These are phyloP conservation scores for Luidia sarsii DNA, from an alignment of 53 echinoderm and acorn worm species.

Conservation along the genomic window DNA sequence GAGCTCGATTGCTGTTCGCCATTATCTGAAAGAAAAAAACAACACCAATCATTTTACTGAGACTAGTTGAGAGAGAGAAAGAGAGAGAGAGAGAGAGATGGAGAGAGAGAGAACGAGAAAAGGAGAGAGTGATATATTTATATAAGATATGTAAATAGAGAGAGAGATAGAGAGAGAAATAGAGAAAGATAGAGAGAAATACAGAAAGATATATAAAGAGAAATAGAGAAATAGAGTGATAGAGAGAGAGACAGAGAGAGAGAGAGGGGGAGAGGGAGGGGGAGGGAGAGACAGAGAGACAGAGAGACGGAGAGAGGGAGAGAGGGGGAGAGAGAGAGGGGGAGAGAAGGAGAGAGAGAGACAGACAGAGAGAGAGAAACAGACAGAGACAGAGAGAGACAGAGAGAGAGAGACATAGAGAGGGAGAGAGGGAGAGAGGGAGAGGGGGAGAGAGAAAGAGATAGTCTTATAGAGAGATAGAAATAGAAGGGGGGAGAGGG, in stretches of 20 bases:
- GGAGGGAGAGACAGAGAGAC: constrained; percentile 12
- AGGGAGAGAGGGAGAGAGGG: neutral
- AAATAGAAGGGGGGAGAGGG: neutral
- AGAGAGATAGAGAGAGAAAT: neutral
- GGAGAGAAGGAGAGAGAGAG: neutral
- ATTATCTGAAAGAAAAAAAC: neutral
- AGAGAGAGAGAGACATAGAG: constrained; percentile 4
- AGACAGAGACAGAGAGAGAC: constrained; percentile 41
- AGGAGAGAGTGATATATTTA: too few relatives aligned
- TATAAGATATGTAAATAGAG: too few relatives aligned
- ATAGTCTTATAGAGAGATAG: neutral
- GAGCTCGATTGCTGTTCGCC: constrained; percentile 7
- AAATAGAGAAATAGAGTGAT: too few relatives aligned
- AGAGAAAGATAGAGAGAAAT: constrained; percentile 10
- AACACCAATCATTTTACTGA: neutral
- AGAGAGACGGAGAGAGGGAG: neutral
- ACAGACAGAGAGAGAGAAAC: neutral
- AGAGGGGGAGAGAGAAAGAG: neutral
- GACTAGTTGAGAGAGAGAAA: too few relatives aligned
- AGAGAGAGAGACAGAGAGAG: too few relatives aligned
- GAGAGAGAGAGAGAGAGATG: too few relatives aligned
- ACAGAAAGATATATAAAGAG: constrained; percentile 4
- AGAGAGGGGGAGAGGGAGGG: constrained; percentile 13
- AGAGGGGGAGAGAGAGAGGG: constrained; percentile 1
- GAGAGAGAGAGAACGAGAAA: constrained; percentile 10